A percentile compares a stretch with the other conserved stretches of the same genome.
Evolutionary conservation across 1,140 invertebrate species (phyloP).

Genomic region (Bombyx mori): DNA sequence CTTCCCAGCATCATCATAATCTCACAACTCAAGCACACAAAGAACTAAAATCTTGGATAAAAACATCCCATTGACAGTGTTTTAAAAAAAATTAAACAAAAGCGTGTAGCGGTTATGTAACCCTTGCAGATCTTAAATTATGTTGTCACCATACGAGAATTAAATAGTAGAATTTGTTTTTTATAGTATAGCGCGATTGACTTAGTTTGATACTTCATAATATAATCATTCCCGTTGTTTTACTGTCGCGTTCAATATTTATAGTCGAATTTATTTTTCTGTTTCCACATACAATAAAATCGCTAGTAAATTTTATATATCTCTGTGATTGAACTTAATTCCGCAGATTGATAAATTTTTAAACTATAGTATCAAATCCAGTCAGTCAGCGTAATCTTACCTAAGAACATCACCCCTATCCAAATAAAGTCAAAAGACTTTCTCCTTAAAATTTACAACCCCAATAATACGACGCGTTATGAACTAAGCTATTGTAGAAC

Average conservation of each 20-base stretch:
- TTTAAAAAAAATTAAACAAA: constrained; percentile 23
- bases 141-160: constrained; percentile 34
- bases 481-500: constrained; percentile 25
- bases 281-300: no score
- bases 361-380: constrained; percentile 23
- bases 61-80: no score
- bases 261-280: no score
- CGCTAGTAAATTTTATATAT: not conserved
- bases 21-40: no score
- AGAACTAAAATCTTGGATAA: no score
- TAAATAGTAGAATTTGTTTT: constrained; percentile 22
- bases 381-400: not conserved
- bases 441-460: constrained; percentile 38
- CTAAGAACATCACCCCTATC: constrained; percentile 31
- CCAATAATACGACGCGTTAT: constrained; percentile 43
- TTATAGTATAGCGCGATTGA: constrained; percentile 17
- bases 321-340: not conserved
- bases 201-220: constrained; percentile 26
- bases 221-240: not conserved
- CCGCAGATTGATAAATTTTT: not conserved
- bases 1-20: no score
- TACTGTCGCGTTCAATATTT: no score
- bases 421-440: constrained; percentile 28
- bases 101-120: constrained; percentile 36
- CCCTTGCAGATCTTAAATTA: constrained; percentile 28